Base-by-base conservation (phyloP, 2,888 invertebrate species). In the Chymomyza procnemis region DNA sequence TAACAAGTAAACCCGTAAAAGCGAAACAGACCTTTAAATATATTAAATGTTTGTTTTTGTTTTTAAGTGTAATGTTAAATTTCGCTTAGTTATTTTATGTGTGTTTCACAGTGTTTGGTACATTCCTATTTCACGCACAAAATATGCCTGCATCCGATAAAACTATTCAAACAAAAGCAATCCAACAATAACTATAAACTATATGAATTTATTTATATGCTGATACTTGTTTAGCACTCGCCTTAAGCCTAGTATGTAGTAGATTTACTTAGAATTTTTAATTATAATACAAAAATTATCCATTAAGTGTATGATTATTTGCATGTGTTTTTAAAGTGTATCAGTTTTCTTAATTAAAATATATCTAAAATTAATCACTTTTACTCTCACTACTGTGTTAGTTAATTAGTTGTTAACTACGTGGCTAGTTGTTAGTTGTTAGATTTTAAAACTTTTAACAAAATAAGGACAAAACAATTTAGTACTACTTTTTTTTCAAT, bases 301-400 rank as follows among this genome's bases (percentile, higher is more conserved):
- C n/a, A n/a, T 41, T 41, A 41, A 41, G 12, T 41, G 34, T 41
- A 41, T 4, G 18, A 50, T 19, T 50, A 1, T 6, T 18, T n/a
- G 8, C 21, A 19, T 6, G 52, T 52, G 22, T 54, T 58, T 2
- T 50, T 21, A 12, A n/a, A 12, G 9, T 22, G 62, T 62, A 62
- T 62, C 62, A 62, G 62, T 55, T 62, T 62, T 55, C 54, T 55
- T 50, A 58, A 41, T 41, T 12, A 41, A 41, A 12, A 12, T 41
- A 41, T 41, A 12, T 5, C 9, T 41, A 9, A 41, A 41, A n/a
- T n/a, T n/a, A 12, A 41, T 41, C 8, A 26, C 34, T 41, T 41
- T 41, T 12, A 41, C 12, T 9, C 34, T 9, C 34, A 41, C 34
- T 41, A 41, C 34, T 14, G 34, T 41, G 34, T 41, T 41, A n/a